Percentiles rank a stretch among this genome's conserved stretches.
phyloP scores from a whole-genome alignment of 2,888 invertebrate species.

The Nymphalis polychloros region DNA sequence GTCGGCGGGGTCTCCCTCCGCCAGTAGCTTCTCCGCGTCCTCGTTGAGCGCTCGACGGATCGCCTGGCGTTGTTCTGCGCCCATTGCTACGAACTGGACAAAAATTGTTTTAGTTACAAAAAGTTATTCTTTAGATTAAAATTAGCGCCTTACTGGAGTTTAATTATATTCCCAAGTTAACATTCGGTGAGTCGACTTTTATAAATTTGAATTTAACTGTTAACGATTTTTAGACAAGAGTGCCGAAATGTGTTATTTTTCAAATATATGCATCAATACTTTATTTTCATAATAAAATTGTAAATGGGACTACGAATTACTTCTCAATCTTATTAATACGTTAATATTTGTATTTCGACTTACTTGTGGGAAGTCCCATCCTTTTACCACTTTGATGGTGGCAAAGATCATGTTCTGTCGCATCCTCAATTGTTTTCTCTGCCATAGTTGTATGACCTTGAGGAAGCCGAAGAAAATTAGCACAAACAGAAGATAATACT shows the following conservation, averaged over 20 bases:
- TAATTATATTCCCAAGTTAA: too few relatives aligned
- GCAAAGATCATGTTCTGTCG: conserved; percentile 99
- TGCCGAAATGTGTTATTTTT: too few relatives aligned
- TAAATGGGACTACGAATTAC: too few relatives aligned
- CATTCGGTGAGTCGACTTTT: too few relatives aligned
- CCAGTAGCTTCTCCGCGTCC: conserved; percentile 96
- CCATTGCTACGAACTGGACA: conserved; percentile 95
- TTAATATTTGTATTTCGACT: conserved; percentile 29
- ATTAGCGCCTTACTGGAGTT: not conserved
- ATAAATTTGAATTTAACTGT: too few relatives aligned
- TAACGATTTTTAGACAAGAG: too few relatives aligned
- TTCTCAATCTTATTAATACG: too few relatives aligned
- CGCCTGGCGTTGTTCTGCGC: conserved; percentile 96
- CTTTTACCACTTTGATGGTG: conserved; percentile 97
- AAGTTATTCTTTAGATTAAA: not conserved
- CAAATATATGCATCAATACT: too few relatives aligned
- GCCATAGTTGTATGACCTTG: conserved; percentile 93
- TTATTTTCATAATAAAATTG: too few relatives aligned
- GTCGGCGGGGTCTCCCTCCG: conserved; percentile 98
- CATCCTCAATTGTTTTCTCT: conserved; percentile 95
- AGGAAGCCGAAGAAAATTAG: conserved; percentile 33
- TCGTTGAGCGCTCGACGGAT: conserved; percentile 97
- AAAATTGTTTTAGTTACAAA: not conserved
- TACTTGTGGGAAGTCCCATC: conserved; percentile 91
- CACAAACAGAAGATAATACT: conserved; percentile 32